These are phyloP conservation scores for Cephus runcator DNA, from an alignment of 2,888 invertebrate genomes.

Conservation along the genomic window DNA sequence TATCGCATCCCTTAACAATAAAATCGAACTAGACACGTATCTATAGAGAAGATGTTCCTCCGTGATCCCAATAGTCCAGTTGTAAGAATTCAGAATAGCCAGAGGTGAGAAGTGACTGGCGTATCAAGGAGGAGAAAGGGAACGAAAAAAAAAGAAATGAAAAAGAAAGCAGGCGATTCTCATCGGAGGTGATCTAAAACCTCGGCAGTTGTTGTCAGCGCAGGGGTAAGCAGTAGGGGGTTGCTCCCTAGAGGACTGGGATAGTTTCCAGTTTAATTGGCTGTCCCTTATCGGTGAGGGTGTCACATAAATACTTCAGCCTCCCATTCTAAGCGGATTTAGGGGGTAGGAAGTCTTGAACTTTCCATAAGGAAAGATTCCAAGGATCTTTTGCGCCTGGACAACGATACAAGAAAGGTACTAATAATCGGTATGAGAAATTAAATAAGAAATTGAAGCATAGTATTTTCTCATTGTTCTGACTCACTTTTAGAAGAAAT, in stretches of 20 bases:
- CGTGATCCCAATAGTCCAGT: background rate
- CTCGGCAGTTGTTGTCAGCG: background rate
- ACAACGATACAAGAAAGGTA: background rate
- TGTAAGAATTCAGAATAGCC: background rate
- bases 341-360: constrained; percentile 1
- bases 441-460: background rate
- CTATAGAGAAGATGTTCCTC: background rate
- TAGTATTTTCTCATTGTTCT: background rate
- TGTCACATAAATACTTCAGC: constrained; percentile 51
- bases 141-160: background rate
- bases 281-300: constrained; percentile 39
- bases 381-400: background rate
- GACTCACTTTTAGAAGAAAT: background rate
- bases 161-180: constrained; percentile 2
- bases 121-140: background rate
- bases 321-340: constrained; percentile 19
- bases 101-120: background rate
- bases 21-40: background rate
- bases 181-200: background rate
- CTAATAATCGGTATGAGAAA: background rate
- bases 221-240: constrained; percentile 34
- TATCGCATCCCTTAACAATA: background rate
- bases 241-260: constrained; percentile 31
- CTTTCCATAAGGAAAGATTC: background rate
- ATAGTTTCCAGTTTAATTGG: constrained; percentile 49